A percentile compares a stretch with the other conserved stretches of the same genome.
Evolutionary conservation across 1,140 invertebrate species (phyloP).

Genomic region (Thereuonema tuberculata): DNA sequence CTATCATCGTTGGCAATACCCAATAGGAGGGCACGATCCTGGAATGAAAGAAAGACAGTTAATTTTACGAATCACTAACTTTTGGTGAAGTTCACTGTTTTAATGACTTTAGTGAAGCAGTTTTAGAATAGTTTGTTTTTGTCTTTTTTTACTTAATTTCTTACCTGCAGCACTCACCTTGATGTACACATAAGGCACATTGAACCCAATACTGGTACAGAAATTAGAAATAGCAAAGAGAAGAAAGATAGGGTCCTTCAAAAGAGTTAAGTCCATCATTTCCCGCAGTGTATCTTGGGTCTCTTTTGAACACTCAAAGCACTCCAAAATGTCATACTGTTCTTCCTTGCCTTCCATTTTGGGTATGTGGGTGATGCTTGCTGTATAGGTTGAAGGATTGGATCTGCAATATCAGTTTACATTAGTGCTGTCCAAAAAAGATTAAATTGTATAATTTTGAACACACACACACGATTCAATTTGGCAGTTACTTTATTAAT

Average conservation of each 20-base stretch:
- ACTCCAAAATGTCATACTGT: constrained; percentile 24
- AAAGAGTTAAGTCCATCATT: constrained; percentile 70
- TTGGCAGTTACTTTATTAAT: no score
- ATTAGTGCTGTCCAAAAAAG: no score
- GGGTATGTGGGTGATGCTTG: constrained; percentile 18
- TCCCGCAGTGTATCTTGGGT: constrained; percentile 50
- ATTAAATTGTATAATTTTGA: no score
- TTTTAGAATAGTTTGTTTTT: no score
- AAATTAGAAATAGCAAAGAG: constrained; percentile 88
- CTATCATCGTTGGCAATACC: constrained; percentile 41
- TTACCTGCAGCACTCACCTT: constrained; percentile 41
- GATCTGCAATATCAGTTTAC: no score
- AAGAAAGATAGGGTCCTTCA: constrained; percentile 75
- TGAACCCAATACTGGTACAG: constrained; percentile 90
- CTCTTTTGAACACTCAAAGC: constrained; percentile 31
- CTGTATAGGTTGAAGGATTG: constrained; percentile 15
- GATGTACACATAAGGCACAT: constrained; percentile 80
- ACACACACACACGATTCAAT: no score
- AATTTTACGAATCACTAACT: not conserved
- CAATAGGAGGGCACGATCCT: constrained; percentile 46
- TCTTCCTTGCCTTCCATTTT: constrained; percentile 10
- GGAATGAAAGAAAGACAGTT: constrained; percentile 19
- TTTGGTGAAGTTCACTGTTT: not conserved
- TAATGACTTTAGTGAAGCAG: no score
- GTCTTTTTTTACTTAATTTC: no score